Base-by-base conservation (phyloP, 2,797 vertebrate species). In the Hozukius guyotensis region DNA sequence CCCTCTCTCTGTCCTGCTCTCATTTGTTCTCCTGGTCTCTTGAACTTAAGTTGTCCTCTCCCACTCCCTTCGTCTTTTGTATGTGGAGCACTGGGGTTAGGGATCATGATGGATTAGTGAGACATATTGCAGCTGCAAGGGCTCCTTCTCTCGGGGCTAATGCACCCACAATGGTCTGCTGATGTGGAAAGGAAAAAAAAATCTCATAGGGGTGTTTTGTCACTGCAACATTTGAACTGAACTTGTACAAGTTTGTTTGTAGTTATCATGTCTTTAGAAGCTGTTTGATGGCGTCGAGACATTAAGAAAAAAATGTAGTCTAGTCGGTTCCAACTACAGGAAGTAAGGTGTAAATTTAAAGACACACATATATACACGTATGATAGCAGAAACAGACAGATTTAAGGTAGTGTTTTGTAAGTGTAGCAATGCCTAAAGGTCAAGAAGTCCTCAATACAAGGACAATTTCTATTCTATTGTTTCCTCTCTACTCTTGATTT, bases 101-200 rank as follows among this genome's bases (percentile, higher is more conserved):
- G 92, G 94, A 91, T 95, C 93, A 93, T 90, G 91, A 93, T 94
- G 93, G 93, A 94, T 95, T 94, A 95, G 93, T 92, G 91, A 93
- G 92, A 94, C 92, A 83, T 88, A 89, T 93, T 91, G 90, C 94
- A 95, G 89, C 93, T 95, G 94, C 93, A 91, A 87, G 72, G 73
- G 73, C 88, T 91, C 80, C 84, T 87, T 93, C 88, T 92, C 77
- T 89, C 75, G 63, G 67, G 80, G 85, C 89, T 91, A 93, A 94
- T 84, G 83, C 89, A 80, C 68, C 75, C 75, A 87, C 83, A 91
- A 83, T 82, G 69, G 74, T 65, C 38, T 76, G 76, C 80, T 85
- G 73, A 88, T 87, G 87, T 86, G 82, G 73, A 75, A 84, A 75
- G 85, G 78, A 68, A 72, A 61, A 74, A 25, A 71, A 27, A 18